These are phyloP conservation scores for Drosophila kokeensis DNA, from an alignment of 2,888 invertebrate genomes.

Conservation along the genomic window DNA sequence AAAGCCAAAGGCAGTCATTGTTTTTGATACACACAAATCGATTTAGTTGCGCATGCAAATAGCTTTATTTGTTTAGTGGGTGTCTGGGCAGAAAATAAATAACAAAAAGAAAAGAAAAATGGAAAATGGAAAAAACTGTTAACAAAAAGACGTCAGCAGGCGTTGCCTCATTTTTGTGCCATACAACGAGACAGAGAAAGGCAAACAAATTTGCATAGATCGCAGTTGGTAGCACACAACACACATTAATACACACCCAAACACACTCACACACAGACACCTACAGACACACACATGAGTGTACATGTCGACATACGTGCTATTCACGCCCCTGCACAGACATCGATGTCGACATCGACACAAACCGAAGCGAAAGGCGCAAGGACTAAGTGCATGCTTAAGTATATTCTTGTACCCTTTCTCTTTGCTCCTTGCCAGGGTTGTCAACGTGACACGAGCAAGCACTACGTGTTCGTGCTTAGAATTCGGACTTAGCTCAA, in stretches of 20 bases:
- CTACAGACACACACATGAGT: slow-evolving; percentile 16
- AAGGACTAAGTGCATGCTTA: slow-evolving; percentile 79
- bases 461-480: not conserved
- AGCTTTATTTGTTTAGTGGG: slow-evolving; percentile 73
- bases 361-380: slow-evolving; percentile 62
- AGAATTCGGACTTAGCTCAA: no score
- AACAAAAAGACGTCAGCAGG: slow-evolving; percentile 58
- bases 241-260: slow-evolving; percentile 23
- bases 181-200: slow-evolving; percentile 38
- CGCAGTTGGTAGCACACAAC: slow-evolving; percentile 67
- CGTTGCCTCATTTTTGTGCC: slow-evolving; percentile 53
- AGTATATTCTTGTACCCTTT: slow-evolving; percentile 69
- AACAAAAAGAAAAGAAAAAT: slow-evolving; percentile 10
- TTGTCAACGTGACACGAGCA: slow-evolving; percentile 3
- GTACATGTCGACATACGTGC: slow-evolving; percentile 32
- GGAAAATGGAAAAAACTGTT: slow-evolving; percentile 46
- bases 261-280: slow-evolving; percentile 8
- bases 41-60: slow-evolving; percentile 79
- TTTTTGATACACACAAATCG: slow-evolving; percentile 76
- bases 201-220: slow-evolving; percentile 78
- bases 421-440: slow-evolving; percentile 35
- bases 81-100: not conserved
- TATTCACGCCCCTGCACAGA: slow-evolving; percentile 69
- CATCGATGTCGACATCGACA: slow-evolving; percentile 75
- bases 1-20: slow-evolving; percentile 37